Conservation (phyloP, 1,140 invertebrate genomes). For the Scaptomyza graminum region DNA sequence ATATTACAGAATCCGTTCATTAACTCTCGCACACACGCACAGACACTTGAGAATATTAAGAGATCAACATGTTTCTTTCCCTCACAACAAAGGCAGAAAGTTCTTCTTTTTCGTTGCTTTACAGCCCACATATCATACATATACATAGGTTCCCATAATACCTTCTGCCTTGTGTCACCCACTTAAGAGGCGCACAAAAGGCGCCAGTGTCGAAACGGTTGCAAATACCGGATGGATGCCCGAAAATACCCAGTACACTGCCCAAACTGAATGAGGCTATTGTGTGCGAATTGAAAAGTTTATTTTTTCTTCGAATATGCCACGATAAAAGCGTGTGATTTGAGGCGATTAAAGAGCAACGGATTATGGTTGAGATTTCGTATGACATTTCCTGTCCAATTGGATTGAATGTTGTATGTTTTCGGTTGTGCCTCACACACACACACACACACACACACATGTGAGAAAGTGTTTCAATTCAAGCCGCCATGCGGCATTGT, state of each 20-base stretch:
- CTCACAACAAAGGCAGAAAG: conserved; percentile 26
- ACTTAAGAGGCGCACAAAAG: conserved; percentile 63
- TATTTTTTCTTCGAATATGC: conserved; percentile 51
- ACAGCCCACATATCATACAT: not conserved
- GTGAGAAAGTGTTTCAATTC: conserved; percentile 28
- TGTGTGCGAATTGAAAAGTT: conserved; percentile 71
- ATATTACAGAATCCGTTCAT: conserved; percentile 11
- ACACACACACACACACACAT: not conserved
- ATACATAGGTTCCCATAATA: conserved; percentile 31
- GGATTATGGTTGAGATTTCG: conserved; percentile 63
- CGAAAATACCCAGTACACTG: conserved; percentile 42
- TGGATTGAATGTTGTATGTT: conserved; percentile 16
- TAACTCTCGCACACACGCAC: conserved; percentile 20
- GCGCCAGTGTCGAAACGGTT: conserved; percentile 64
- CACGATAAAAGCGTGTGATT: conserved; percentile 64
- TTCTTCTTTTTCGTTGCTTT: not conserved
- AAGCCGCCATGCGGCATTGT: conserved; percentile 35
- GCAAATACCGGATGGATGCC: conserved; percentile 52
- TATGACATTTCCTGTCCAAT: conserved; percentile 65
- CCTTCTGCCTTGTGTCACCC: conserved; percentile 30
- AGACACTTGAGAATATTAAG: not conserved
- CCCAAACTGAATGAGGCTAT: conserved; percentile 61
- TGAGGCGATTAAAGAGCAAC: conserved; percentile 57
- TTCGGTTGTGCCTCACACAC: not conserved
- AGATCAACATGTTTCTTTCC: conserved; percentile 14